Evolutionary conservation across 2,888 invertebrate genomes (phyloP), one percentile per base, ranked within the genome.

Genomic region (Hirudinaria manillensis): DNA sequence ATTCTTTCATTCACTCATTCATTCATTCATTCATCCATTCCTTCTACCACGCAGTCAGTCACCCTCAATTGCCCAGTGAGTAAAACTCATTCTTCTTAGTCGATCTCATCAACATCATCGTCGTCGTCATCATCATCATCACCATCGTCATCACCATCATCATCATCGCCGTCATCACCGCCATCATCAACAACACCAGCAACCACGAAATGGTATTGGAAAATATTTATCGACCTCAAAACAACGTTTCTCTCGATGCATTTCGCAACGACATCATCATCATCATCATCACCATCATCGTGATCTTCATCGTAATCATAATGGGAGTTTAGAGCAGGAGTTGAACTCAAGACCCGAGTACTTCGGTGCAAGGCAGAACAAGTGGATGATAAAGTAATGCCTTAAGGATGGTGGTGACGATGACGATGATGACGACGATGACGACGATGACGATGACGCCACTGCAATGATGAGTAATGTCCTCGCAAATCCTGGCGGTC

Each of bases 91-190:
- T 29, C 29, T n/a, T n/a, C n/a, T n/a, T n/a, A n/a, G n/a, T n/a
- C n/a, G n/a, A n/a, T n/a, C n/a, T 24, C 61, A 56, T 56, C n/a
- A n/a, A 3, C 61, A 56, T 27, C 61, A 56, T 56, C 61, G 6
- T n/a, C 27, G n/a, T 13, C 27, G 61, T 13, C 24, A 56, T 13
- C 61, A 56, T 13, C 61, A 56, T 56, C 61, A 56, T 56, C 61
- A 56, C 13, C 61, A 56, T 56, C 61, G 13, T 27, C 61, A 27
- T 27, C 61, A 56, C 13, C 61, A 56, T 56, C 61, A 56, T 56
- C 61, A 56, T 56, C 61, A 56, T 56, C 61, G 27, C 13, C 61
- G 27, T 27, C 61, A 27, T 56, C 13, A 56, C 13, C 61, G 13
- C 13, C 61, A 56, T 13, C 61, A 56, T 24, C 61, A 56, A 13